These are phyloP conservation scores for Drosophila repleta DNA, from an alignment of 1,140 invertebrate genomes.

Conservation along the genomic window DNA sequence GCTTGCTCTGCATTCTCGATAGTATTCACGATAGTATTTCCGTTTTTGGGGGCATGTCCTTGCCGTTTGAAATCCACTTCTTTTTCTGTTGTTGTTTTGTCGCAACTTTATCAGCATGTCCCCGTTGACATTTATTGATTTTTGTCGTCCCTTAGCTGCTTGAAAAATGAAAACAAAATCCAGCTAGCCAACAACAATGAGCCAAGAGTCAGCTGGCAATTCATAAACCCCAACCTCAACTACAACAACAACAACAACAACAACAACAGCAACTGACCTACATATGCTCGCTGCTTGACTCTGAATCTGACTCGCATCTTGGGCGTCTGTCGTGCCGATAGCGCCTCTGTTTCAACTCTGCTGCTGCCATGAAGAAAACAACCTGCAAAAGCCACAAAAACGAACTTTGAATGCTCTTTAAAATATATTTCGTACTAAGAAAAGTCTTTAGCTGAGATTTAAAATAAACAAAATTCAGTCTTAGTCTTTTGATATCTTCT, in stretches of 20 bases:
- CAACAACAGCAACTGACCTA: conserved; percentile 60
- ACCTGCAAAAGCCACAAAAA: neutral
- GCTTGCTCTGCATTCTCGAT: conserved; percentile 42
- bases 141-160: conserved; percentile 53
- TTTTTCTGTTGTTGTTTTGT: conserved; percentile 46
- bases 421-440: neutral
- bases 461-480: no score
- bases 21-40: conserved; percentile 12
- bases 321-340: conserved; percentile 49
- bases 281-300: conserved; percentile 63
- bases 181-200: conserved; percentile 33
- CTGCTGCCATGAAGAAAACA: conserved; percentile 22
- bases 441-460: no score
- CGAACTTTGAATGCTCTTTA: conserved; percentile 17
- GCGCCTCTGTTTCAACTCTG: conserved; percentile 29
- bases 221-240: conserved; percentile 57
- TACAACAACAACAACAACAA: conserved; percentile 6
- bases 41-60: conserved; percentile 10
- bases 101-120: conserved; percentile 76
- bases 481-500: neutral
- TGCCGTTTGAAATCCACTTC: conserved; percentile 1
- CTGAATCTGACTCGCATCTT: conserved; percentile 50
- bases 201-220: conserved; percentile 65
- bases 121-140: conserved; percentile 77
- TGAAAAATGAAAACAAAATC: conserved; percentile 75